Percentiles rank a stretch among this genome's conserved stretches.
These are phyloP conservation scores for Colletes collaris DNA, from an alignment of 2,888 invertebrate species.

Conservation along the genomic window DNA sequence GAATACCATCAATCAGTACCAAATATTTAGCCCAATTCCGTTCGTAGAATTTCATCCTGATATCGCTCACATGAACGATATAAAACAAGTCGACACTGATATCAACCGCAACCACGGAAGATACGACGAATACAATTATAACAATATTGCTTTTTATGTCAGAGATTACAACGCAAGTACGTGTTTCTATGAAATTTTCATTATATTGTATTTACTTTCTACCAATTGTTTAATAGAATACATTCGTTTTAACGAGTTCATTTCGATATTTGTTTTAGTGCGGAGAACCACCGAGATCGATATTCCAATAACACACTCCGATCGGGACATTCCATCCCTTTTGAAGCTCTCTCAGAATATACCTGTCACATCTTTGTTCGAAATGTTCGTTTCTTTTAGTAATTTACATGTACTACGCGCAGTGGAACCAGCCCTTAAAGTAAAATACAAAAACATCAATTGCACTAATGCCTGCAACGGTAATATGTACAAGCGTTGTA, in stretches of 20 bases:
- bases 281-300: slow-evolving; percentile 85
- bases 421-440: slow-evolving; percentile 90
- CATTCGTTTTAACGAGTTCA: neutral
- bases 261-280: slow-evolving; percentile 82
- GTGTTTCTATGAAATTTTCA: slow-evolving; percentile 43
- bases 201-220: neutral
- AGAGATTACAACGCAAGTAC: slow-evolving; percentile 90
- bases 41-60: slow-evolving; percentile 94
- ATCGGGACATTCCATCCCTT: slow-evolving; percentile 86
- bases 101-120: slow-evolving; percentile 90
- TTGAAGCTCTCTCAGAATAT: slow-evolving; percentile 82
- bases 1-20: slow-evolving; percentile 95
- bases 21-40: slow-evolving; percentile 96
- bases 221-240: neutral
- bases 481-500: slow-evolving; percentile 71
- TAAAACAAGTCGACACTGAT: slow-evolving; percentile 85
- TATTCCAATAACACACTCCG: slow-evolving; percentile 87
- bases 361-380: slow-evolving; percentile 85
- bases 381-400: slow-evolving; percentile 88
- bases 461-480: slow-evolving; percentile 78
- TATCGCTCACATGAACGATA: slow-evolving; percentile 82
- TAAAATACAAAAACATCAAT: slow-evolving; percentile 83
- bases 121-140: slow-evolving; percentile 90
- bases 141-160: slow-evolving; percentile 92
- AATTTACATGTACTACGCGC: slow-evolving; percentile 90